Evolutionary conservation across 2,113 vertebrate species (phyloP), one percentile per base, ranked within the genome.

Genomic region (Ictidomys tridecemlineatus): DNA sequence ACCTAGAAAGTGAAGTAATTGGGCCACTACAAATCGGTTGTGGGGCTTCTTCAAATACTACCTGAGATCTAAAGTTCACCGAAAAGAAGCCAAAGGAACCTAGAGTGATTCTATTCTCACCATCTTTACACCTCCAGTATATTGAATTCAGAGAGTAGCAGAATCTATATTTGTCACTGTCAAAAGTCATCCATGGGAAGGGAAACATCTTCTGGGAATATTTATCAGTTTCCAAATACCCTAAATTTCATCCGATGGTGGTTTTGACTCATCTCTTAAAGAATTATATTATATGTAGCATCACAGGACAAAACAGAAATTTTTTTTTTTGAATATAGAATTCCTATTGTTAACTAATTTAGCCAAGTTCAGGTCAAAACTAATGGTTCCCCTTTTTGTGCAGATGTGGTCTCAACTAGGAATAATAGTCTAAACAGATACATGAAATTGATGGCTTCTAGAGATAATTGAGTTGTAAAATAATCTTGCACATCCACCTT

Each of bases 21-120:
- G 72, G 73, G 69, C 89, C 77, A 76, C 39, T 56, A 93, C 53
- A 86, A 93, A 72, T 48, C 76, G 80, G 85, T 42, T 58, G 73
- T 45, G n/a, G n/a, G 53, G 65, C 18, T 65, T 91, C 42, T 58
- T 92, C 13, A 10, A 92, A 91, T 69, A 85, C 65, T 42, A 89
- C 3, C 51, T 56, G 74, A 69, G 32, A 78, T n/a, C 56, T 69
- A 34, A 24, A 77, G 39, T 77, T 39, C 90, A 89, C 61, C 78
- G 67, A 86, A 89, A 90, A 30, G 48, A 95, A 93, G 48, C n/a
- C 48, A 83, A 67, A 76, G 37, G 32, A 58, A 28, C 7, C 26
- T 10, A 9, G 26, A 51, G n/a, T n/a, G 37, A 67, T 84, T 88
- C 48, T 56, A 3, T 84, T 34, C 65, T 14, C 58, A 65, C 39